Percentiles rank a stretch among this genome's conserved stretches.
These are phyloP conservation scores for Lutjanus erythropterus DNA, from an alignment of 2,113 vertebrate genomes.

Conservation along the genomic window DNA sequence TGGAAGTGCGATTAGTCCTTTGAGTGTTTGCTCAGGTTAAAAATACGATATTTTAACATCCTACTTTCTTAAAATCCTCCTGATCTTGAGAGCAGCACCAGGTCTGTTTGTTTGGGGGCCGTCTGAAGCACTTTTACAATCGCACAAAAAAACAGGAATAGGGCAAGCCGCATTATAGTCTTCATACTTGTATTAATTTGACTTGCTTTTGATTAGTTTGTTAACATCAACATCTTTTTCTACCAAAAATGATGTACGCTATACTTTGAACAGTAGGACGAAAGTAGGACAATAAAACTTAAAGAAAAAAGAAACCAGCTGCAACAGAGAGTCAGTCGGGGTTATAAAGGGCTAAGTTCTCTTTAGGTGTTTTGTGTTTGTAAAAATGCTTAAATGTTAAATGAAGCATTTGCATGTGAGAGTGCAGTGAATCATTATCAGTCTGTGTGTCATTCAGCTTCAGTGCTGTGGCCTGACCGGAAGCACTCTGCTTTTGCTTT, in stretches of 20 bases:
- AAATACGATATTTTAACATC: not conserved
- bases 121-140: not conserved
- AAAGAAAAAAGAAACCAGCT: not conserved
- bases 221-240: not conserved
- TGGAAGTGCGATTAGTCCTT: not conserved
- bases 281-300: not conserved
- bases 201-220: not conserved
- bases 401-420: not conserved
- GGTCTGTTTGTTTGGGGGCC: not conserved
- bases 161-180: not conserved
- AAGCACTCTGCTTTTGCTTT: not conserved
- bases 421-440: not conserved
- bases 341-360: constrained; percentile 22
- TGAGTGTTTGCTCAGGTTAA: not conserved
- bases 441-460: not conserved
- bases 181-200: not conserved
- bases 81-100: not conserved
- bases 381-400: not conserved
- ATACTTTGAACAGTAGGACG: not conserved
- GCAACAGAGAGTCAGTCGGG: not conserved
- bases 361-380: not conserved
- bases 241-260: not conserved
- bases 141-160: not conserved
- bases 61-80: not conserved
- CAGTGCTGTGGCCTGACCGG: not conserved